These are phyloP conservation scores for Drosophila pallidifrons DNA, from an alignment of 1,140 invertebrate species.

Conservation along the genomic window DNA sequence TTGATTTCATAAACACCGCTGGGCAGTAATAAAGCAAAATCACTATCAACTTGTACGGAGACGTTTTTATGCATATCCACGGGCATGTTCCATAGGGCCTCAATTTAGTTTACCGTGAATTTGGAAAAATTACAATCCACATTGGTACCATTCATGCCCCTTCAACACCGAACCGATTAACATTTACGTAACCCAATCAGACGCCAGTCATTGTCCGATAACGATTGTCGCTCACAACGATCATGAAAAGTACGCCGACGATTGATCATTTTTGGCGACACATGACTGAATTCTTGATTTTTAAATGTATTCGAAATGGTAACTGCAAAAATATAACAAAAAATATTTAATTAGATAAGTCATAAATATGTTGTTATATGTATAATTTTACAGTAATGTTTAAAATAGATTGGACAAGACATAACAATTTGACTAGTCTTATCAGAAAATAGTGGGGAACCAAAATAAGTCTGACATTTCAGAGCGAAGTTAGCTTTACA, in stretches of 20 bases:
- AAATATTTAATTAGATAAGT: background rate
- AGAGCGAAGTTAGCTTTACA: conserved; percentile 6
- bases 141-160: background rate
- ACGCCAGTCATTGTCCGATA: conserved; percentile 54
- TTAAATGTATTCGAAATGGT: background rate
- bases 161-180: conserved; percentile 10
- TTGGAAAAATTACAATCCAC: conserved; percentile 5
- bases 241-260: background rate
- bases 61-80: conserved; percentile 90
- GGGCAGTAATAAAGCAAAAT: conserved; percentile 89
- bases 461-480: conserved; percentile 17
- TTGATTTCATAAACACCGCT: conserved; percentile 90
- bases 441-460: conserved; percentile 5
- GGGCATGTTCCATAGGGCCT: conserved; percentile 75
- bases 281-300: background rate
- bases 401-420: conserved; percentile 3
- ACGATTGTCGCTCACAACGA: conserved; percentile 16
- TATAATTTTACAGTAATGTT: too few relatives aligned
- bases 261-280: conserved; percentile 1
- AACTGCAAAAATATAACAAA: conserved; percentile 19
- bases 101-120: conserved; percentile 13
- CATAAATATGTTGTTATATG: background rate
- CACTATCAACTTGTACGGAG: conserved; percentile 91
- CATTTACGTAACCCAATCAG: conserved; percentile 27
- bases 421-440: conserved; percentile 28